Evolutionary conservation across 2,888 invertebrate genomes (phyloP).

Genomic region (Drosophila emarginata): DNA sequence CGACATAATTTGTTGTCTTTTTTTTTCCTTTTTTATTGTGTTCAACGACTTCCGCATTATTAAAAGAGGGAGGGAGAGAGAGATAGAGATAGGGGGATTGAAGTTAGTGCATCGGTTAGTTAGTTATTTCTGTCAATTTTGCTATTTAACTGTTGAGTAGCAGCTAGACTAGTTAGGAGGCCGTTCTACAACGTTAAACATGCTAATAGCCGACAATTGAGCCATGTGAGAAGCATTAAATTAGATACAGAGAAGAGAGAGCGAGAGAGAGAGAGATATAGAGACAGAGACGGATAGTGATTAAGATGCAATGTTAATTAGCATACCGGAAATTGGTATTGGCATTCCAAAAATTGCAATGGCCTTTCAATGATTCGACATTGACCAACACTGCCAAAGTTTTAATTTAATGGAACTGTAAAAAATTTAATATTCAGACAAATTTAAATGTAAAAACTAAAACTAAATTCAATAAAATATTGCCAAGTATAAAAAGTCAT

Average conservation of each 20-base stretch:
- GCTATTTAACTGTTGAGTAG: conserved; percentile 6
- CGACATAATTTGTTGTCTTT: conserved; percentile 8
- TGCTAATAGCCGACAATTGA: conserved; percentile 37
- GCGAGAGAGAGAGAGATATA: too few species aligned
- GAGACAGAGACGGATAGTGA: neutral
- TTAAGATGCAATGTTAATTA: neutral
- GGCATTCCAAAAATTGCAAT: neutral
- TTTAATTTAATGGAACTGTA: neutral
- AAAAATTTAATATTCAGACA: too few species aligned
- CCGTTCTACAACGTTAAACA: conserved; percentile 58
- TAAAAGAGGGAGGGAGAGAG: neutral
- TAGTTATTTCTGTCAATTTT: conserved; percentile 22
- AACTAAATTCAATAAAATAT: neutral
- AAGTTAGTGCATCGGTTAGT: conserved; percentile 32
- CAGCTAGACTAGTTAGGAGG: conserved; percentile 25
- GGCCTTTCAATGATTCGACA: neutral
- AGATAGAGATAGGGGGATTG: conserved; percentile 15
- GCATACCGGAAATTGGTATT: neutral
- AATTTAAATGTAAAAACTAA: neutral
- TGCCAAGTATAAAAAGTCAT: too few species aligned
- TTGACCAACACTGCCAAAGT: neutral
- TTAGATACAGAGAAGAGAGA: too few species aligned
- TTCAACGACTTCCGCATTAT: conserved; percentile 13
- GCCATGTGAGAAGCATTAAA: conserved; percentile 22
- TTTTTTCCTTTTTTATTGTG: neutral